Evolutionary conservation across 2,797 vertebrate genomes (phyloP), one percentile per base, ranked within the genome.

Genomic region (Paramormyrops hopkinsi): DNA sequence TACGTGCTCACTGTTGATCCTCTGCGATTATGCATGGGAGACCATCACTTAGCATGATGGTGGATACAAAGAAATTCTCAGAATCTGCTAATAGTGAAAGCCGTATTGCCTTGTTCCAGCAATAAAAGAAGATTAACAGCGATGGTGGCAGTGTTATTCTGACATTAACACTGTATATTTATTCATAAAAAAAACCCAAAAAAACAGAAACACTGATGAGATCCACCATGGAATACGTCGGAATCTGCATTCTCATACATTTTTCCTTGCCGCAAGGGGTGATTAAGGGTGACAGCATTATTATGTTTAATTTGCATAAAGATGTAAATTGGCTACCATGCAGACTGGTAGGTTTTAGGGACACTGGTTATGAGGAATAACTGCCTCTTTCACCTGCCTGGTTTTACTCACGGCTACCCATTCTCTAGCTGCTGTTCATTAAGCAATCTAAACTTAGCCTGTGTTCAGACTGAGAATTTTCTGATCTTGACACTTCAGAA

Each of bases 301-400:
- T 56, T 53, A 50, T 84, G 79, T 84, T 50, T 84, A 48, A 84
- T 84, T 84, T 46, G 79, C 22, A 84, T 50, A 84, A 50, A 50
- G 41, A 84, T 50, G 87, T 25, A 51, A 88, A 29, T 76, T 69
- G 41, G 48, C 59, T 44, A 9, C 2, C 44, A 84, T 50, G 46
- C 44, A 46, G 41, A 50, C n/a, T 84, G 79, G 8, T 50, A 22
- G 46, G 79, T 19, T 84, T 50, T 50, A 84, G n/a, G 79, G 79
- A 84, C 79, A 84, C 33, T 29, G 29, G 73, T 79, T 6, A 41
- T 44, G 33, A 19, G 37, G 19, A 48, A 7, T 1, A 83, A 12
- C 37, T 46, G 37, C 7, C 44, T 84, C n/a, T 19, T 79, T 48
- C 41, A 84, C 19, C 79, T 3, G 19, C 1, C n/a, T 2, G 1